These are phyloP conservation scores for Pediacus dermestoides DNA, from an alignment of 2,888 invertebrate genomes.

Conservation along the genomic window DNA sequence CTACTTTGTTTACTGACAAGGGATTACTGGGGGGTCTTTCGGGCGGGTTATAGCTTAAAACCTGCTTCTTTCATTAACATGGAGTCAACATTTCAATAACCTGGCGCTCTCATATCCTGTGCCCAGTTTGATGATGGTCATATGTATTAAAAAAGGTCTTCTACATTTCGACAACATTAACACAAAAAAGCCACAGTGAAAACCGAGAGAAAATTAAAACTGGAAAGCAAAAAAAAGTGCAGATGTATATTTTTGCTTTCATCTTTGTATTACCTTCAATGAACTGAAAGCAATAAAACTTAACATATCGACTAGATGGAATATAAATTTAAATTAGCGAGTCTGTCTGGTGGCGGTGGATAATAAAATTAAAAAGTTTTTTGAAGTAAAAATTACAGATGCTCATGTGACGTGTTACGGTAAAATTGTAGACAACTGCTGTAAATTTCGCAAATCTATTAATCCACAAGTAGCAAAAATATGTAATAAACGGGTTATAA, in stretches of 20 bases:
- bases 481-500: conserved; percentile 13
- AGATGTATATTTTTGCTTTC: too few species aligned
- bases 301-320: too few species aligned
- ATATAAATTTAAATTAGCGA: too few species aligned
- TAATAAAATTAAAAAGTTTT: too few species aligned
- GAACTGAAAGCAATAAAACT: too few species aligned
- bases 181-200: conserved; percentile 23
- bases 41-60: conserved; percentile 41
- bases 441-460: conserved; percentile 16
- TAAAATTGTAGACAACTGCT: conserved; percentile 15
- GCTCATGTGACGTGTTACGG: conserved; percentile 7
- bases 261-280: too few species aligned
- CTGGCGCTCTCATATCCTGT: conserved; percentile 44
- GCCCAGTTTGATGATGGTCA: conserved; percentile 16
- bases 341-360: too few species aligned
- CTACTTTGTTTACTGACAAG: conserved; percentile 41
- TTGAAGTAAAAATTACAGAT: too few species aligned
- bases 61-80: conserved; percentile 49
- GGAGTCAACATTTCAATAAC: conserved; percentile 49
- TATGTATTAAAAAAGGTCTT: conserved; percentile 28
- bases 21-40: conserved; percentile 20
- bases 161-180: conserved; percentile 21
- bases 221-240: too few species aligned
- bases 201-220: conserved; percentile 12
- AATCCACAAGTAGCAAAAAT: conserved; percentile 9